phyloP scores from a whole-genome alignment of 2,113 vertebrate genomes.

The Trichechus manatus region DNA sequence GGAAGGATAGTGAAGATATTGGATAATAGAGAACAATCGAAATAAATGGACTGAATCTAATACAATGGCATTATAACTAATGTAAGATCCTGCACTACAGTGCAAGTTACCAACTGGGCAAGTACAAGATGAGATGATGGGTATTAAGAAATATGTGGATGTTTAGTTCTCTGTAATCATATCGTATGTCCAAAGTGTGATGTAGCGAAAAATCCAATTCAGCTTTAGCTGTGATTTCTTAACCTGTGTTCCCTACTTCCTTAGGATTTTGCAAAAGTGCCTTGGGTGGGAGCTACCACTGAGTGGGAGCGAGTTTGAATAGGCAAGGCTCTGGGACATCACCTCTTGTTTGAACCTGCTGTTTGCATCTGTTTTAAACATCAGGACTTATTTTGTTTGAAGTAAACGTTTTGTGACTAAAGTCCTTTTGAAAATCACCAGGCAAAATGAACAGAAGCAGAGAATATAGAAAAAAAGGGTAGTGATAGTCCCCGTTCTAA shows the following conservation, averaged over 20 bases:
- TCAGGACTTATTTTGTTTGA: slow-evolving; percentile 42
- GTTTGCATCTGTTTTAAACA: slow-evolving; percentile 18
- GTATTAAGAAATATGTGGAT: not conserved
- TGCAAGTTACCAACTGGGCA: slow-evolving; percentile 4
- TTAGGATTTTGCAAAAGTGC: slow-evolving; percentile 40
- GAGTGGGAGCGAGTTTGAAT: not conserved
- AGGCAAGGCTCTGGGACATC: not conserved
- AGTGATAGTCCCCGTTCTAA: not conserved
- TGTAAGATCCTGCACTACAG: not conserved
- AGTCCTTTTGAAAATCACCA: not conserved
- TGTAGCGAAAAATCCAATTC: not conserved
- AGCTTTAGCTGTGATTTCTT: slow-evolving; percentile 31
- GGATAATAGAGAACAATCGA: slow-evolving; percentile 49
- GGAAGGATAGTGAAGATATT: slow-evolving; percentile 44
- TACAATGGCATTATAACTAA: not conserved
- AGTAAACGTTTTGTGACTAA: slow-evolving; percentile 20
- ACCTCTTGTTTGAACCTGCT: slow-evolving; percentile 10
- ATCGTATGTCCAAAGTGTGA: not conserved
- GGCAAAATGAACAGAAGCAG: slow-evolving; percentile 8
- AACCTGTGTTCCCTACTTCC: slow-evolving; percentile 17
- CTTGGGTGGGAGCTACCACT: not conserved
- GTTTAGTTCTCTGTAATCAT: slow-evolving; percentile 9
- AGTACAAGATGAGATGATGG: not conserved
- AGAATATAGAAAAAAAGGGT: not conserved
- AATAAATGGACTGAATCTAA: slow-evolving; percentile 12